Conservation (phyloP, 2,888 invertebrate species). For the Andrena marginata region DNA sequence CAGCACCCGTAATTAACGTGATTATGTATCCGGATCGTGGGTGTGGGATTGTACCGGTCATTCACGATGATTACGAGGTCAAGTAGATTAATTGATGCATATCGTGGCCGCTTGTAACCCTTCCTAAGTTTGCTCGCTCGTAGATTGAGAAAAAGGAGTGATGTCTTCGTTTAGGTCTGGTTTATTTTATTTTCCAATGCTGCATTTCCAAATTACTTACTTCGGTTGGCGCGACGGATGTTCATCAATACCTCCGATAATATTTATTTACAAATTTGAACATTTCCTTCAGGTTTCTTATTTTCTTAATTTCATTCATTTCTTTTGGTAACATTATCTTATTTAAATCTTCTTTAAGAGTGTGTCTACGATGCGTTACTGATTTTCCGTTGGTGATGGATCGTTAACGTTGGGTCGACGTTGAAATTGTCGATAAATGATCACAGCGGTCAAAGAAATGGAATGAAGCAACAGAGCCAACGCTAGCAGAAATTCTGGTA, state of each 20-base stretch:
- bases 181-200: background rate
- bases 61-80: constrained; percentile 76
- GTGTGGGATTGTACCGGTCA: constrained; percentile 74
- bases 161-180: constrained; percentile 1
- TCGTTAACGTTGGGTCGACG: background rate
- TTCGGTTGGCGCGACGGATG: too few relatives aligned
- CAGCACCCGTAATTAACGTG: constrained; percentile 64
- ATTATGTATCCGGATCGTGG: constrained; percentile 79
- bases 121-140: constrained; percentile 4
- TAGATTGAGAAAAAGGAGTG: background rate
- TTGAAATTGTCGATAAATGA: background rate
- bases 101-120: constrained; percentile 35
- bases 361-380: background rate
- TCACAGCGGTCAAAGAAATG: background rate
- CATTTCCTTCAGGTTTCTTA: too few relatives aligned
- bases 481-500: constrained; percentile 31
- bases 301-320: too few relatives aligned
- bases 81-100: constrained; percentile 80
- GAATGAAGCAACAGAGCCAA: constrained; percentile 17
- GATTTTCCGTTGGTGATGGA: background rate
- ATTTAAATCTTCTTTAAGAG: too few relatives aligned
- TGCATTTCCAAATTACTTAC: background rate
- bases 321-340: too few relatives aligned
- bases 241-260: too few relatives aligned
- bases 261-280: too few relatives aligned